phyloP scores from a whole-genome alignment of 2,888 invertebrate species.

The Scaptomyza cyrtandrae region DNA sequence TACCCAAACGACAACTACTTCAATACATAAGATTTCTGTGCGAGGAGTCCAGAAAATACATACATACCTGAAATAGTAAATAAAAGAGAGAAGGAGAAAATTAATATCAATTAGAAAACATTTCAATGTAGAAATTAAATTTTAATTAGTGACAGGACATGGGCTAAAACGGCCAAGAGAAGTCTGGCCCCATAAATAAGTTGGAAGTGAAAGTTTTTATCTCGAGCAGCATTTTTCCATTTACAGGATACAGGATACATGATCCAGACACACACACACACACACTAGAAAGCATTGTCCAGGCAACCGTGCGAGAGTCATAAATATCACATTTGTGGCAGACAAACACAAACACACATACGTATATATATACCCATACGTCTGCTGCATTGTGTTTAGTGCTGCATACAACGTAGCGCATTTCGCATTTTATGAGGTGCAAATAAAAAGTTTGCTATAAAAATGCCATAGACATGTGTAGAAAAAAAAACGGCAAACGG shows the following conservation, averaged over 20 bases:
- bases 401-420: conserved; percentile 77
- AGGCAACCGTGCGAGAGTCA: conserved; percentile 55
- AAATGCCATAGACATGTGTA: conserved; percentile 78
- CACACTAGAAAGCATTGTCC: conserved; percentile 41
- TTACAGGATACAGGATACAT: conserved; percentile 35
- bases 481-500: conserved; percentile 44
- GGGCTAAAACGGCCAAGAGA: conserved; percentile 27
- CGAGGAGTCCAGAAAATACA: conserved; percentile 26
- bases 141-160: conserved; percentile 63
- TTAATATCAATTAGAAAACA: conserved; percentile 69
- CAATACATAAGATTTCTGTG: conserved; percentile 33
- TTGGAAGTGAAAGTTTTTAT: conserved; percentile 63
- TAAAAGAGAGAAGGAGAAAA: conserved; percentile 44
- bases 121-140: conserved; percentile 60
- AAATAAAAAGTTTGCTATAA: conserved; percentile 83
- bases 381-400: conserved; percentile 67
- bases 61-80: conserved; percentile 61
- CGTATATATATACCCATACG: conserved; percentile 8
- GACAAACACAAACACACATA: conserved; percentile 39
- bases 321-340: conserved; percentile 79
- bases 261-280: conserved; percentile 3
- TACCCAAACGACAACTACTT: conserved; percentile 27
- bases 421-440: conserved; percentile 83
- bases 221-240: conserved; percentile 49
- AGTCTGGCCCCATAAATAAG: conserved; percentile 44